Conservation (phyloP, 1,140 invertebrate genomes). For the Drosophila novamexicana region DNA sequence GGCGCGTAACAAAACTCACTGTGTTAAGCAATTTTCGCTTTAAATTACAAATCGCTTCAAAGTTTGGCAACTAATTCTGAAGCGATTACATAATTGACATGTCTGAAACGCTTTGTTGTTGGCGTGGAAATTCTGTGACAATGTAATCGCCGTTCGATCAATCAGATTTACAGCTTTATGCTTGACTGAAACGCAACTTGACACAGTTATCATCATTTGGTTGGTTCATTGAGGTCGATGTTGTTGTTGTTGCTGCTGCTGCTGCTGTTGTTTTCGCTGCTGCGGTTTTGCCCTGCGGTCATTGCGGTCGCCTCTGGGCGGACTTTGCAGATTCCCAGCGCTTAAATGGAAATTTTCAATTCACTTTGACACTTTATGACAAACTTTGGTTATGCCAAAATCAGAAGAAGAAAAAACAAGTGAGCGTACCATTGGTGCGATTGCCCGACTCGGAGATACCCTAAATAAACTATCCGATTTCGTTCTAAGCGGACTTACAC, state of each 20-base stretch:
- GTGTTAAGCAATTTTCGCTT: too few relatives aligned
- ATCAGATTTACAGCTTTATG: conserved; percentile 47
- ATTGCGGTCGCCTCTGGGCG: conserved; percentile 38
- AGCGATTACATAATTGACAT: conserved; percentile 32
- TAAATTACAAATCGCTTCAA: not conserved
- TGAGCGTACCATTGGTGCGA: too few relatives aligned
- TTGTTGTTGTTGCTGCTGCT: conserved; percentile 20
- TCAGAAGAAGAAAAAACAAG: conserved; percentile 9
- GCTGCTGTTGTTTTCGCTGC: conserved; percentile 25
- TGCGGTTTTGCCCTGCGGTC: conserved; percentile 68
- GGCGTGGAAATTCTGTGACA: not conserved
- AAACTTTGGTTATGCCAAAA: conserved; percentile 69
- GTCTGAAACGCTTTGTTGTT: conserved; percentile 8
- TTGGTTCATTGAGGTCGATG: conserved; percentile 10
- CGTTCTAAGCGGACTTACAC: too few relatives aligned
- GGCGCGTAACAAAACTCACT: too few relatives aligned
- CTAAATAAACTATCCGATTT: too few relatives aligned
- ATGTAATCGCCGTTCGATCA: conserved; percentile 16
- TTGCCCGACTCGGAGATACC: too few relatives aligned
- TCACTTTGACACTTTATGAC: conserved; percentile 80
- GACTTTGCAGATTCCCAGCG: conserved; percentile 69
- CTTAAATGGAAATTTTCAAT: conserved; percentile 80
- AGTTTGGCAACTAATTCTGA: not conserved
- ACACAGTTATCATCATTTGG: conserved; percentile 26
- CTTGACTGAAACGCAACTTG: conserved; percentile 50